phyloP scores from a whole-genome alignment of 2,113 vertebrate genomes.

The Sapajus apella region DNA sequence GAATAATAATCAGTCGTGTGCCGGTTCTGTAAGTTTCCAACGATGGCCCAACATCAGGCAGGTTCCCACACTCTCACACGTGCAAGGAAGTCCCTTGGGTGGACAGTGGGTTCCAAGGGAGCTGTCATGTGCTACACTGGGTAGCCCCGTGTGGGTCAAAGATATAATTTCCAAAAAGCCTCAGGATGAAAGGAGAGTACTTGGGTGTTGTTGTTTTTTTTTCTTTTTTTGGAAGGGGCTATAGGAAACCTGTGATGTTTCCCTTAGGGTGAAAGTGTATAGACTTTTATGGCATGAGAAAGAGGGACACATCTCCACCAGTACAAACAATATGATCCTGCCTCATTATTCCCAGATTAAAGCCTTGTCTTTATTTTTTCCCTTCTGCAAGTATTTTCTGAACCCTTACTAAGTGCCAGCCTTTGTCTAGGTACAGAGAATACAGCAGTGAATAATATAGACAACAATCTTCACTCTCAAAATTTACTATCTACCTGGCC shows the following conservation, averaged over 20 bases:
- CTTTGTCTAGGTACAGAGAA: neutral
- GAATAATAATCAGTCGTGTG: neutral
- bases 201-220: neutral
- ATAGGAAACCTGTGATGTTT: neutral
- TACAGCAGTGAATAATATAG: neutral
- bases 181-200: neutral
- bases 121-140: neutral
- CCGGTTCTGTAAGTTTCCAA: neutral
- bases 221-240: neutral
- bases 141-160: neutral
- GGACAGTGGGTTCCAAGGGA: neutral
- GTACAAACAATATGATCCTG: too few relatives aligned
- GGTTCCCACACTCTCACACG: neutral
- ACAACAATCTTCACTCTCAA: neutral
- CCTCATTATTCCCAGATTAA: neutral
- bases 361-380: neutral
- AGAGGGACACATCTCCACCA: accelerated
- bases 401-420: neutral
- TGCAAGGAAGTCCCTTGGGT: accelerated
- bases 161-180: neutral
- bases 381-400: neutral
- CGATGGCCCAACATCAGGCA: neutral
- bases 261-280: neutral
- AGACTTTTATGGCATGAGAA: neutral
- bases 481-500: neutral